Evolutionary conservation across 2,113 vertebrate species (phyloP).

Genomic region (Prionailurus bengalensis): DNA sequence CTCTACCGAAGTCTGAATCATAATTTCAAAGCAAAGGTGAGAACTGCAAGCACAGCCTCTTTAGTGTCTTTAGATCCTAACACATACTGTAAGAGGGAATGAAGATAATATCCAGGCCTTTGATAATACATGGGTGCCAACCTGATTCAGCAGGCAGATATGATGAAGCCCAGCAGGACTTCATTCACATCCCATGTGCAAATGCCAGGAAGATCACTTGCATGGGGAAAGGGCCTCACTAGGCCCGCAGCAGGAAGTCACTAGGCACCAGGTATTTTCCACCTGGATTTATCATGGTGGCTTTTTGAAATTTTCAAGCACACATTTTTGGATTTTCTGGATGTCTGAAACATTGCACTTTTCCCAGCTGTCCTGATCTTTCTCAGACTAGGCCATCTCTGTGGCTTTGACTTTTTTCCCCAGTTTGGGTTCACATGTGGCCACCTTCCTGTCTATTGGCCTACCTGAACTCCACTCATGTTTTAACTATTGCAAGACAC

Average conservation of each 20-base stretch:
- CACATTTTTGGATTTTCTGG: background rate
- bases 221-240: background rate
- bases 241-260: background rate
- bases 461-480: background rate
- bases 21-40: background rate
- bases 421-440: background rate
- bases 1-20: background rate
- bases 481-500: background rate
- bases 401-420: background rate
- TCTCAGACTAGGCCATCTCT: background rate
- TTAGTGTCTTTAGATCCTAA: background rate
- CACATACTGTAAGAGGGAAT: background rate
- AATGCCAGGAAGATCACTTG: background rate
- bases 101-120: background rate
- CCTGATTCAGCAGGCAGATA: background rate
- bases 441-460: background rate
- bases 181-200: background rate
- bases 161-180: background rate
- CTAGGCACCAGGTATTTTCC: background rate
- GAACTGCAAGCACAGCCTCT: background rate
- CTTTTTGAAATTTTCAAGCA: background rate
- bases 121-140: background rate
- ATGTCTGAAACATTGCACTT: background rate
- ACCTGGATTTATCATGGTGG: background rate
- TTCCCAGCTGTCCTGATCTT: background rate